Evolutionary conservation across 2,113 vertebrate species (phyloP).

Genomic region (Apaloderma vittatum): DNA sequence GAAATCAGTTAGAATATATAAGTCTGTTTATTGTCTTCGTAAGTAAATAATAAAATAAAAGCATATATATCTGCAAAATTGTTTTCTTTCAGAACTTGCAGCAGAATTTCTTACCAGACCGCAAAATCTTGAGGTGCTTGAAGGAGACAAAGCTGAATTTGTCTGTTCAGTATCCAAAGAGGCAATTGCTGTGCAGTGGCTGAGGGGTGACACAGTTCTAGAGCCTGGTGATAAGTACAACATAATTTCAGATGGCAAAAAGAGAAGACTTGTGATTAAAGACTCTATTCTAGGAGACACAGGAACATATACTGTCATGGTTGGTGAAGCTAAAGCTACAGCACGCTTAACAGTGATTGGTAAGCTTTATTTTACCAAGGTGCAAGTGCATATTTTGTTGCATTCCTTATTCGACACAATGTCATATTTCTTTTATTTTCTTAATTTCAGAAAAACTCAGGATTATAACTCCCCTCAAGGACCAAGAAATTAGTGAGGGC

Average conservation of each 20-base stretch:
- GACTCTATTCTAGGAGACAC: conserved; percentile 87
- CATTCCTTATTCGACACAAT: background rate
- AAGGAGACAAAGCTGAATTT: conserved; percentile 95
- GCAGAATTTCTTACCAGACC: conserved; percentile 95
- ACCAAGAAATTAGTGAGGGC: conserved; percentile 90
- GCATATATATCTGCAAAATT: background rate
- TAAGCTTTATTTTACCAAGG: conserved; percentile 70
- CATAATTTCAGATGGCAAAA: conserved; percentile 92
- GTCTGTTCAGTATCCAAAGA: conserved; percentile 94
- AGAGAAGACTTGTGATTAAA: conserved; percentile 89
- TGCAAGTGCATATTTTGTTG: background rate
- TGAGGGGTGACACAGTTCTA: conserved; percentile 84
- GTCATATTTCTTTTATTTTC: background rate
- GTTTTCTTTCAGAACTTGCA: conserved; percentile 87
- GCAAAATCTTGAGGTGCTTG: conserved; percentile 91
- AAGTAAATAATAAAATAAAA: background rate
- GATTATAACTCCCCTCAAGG: conserved; percentile 91
- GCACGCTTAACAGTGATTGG: conserved; percentile 91
- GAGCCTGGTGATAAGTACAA: conserved; percentile 88
- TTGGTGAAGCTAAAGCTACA: conserved; percentile 88
- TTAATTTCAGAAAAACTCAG: conserved; percentile 91
- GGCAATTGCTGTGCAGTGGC: conserved; percentile 90
- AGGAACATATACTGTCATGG: conserved; percentile 86
- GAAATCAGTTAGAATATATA: background rate
- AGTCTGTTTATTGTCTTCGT: background rate